Percentiles rank a stretch among this genome's conserved stretches.
Evolutionary conservation across 2,797 vertebrate genomes (phyloP).

Genomic region (Sebastes steindachneri): DNA sequence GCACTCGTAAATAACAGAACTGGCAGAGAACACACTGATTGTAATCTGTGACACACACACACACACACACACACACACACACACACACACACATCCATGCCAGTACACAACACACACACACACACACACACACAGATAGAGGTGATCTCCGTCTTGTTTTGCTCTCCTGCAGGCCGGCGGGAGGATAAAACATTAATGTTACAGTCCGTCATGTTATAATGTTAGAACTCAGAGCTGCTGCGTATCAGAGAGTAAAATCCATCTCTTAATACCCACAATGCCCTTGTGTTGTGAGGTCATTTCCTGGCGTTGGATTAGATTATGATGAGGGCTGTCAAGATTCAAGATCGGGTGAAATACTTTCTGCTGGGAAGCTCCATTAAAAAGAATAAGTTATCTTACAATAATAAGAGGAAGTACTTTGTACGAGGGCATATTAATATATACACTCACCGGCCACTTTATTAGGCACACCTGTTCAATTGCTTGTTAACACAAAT

Average conservation of each 20-base stretch:
- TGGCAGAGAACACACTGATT: constrained; percentile 29
- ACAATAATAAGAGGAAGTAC: no score
- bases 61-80: not conserved
- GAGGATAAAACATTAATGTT: not conserved
- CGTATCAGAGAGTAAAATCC: not conserved
- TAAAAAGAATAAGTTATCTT: no score
- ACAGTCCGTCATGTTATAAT: not conserved
- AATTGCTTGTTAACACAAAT: no score
- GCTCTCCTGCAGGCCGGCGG: not conserved
- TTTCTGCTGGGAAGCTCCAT: no score
- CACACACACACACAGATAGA: no score
- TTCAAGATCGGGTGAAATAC: no score
- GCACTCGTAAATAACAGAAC: constrained; percentile 1
- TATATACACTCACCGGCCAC: no score
- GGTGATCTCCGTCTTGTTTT: not conserved
- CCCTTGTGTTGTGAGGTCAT: not conserved
- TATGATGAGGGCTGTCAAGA: not conserved
- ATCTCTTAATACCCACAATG: not conserved
- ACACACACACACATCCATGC: not conserved
- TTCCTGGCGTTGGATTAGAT: not conserved
- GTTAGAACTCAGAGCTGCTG: no score
- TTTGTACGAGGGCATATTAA: no score
- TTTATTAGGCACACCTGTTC: no score
- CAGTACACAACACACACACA: no score
- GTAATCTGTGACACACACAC: not conserved